phyloP scores from a whole-genome alignment of 2,888 invertebrate species.

The Habrosyne pyritoides region DNA sequence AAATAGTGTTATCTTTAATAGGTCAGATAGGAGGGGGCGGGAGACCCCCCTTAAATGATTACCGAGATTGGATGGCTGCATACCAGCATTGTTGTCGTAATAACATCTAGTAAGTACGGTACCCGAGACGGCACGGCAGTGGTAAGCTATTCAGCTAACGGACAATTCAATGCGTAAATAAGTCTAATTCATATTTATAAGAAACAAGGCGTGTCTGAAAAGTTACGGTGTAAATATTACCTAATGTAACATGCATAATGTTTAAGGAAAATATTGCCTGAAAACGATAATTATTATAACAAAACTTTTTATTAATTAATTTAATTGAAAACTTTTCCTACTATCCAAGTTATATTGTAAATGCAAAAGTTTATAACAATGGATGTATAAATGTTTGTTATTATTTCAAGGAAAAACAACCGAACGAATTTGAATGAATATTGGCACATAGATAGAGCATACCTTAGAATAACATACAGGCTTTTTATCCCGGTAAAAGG shows the following conservation, averaged over 20 bases:
- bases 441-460: too few relatives aligned
- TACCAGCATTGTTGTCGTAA: conserved; percentile 21
- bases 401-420: too few relatives aligned
- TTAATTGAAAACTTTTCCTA: too few relatives aligned
- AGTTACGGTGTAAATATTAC: not conserved
- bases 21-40: conserved; percentile 26
- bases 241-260: not conserved
- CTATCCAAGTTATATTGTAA: too few relatives aligned
- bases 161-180: not conserved
- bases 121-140: not conserved
- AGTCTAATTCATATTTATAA: not conserved
- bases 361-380: too few relatives aligned
- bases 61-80: conserved; percentile 32
- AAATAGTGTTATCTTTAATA: conserved; percentile 19
- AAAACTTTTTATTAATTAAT: too few relatives aligned
- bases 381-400: too few relatives aligned
- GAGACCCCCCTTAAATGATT: conserved; percentile 24
- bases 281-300: too few relatives aligned
- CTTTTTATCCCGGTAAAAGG: too few relatives aligned
- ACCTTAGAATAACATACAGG: too few relatives aligned
- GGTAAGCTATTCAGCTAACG: conserved; percentile 2
- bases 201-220: not conserved
- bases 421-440: too few relatives aligned
- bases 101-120: not conserved
- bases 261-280: too few relatives aligned